phyloP scores from a whole-genome alignment of 2,888 invertebrate genomes.

The Xiphydria camelus region DNA sequence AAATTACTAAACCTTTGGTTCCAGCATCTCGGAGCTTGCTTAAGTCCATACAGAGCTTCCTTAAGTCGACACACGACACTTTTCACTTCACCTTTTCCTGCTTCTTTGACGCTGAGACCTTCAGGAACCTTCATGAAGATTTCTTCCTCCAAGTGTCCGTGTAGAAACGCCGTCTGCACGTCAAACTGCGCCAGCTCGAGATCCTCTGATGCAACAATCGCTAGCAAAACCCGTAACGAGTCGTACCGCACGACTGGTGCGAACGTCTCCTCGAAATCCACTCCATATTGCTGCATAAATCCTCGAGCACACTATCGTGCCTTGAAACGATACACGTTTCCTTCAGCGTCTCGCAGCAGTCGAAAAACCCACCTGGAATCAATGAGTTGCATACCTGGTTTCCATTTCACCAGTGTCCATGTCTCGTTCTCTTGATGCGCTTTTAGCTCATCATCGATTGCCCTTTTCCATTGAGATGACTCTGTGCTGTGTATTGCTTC shows the following conservation, averaged over 20 bases:
- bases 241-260: slow-evolving; percentile 2
- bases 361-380: background rate
- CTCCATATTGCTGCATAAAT: background rate
- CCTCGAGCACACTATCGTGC: slow-evolving; percentile 7
- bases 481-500: slow-evolving; percentile 5
- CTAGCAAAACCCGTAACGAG: background rate
- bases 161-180: slow-evolving; percentile 5
- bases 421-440: slow-evolving; percentile 8
- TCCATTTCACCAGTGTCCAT: background rate
- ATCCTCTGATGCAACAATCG: background rate
- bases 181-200: slow-evolving; percentile 7
- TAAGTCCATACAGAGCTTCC: background rate
- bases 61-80: background rate
- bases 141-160: background rate
- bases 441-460: slow-evolving; percentile 8
- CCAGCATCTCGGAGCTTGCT: slow-evolving; percentile 4
- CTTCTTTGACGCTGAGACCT: background rate
- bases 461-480: background rate
- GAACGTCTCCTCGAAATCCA: background rate
- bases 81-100: background rate
- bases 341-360: background rate
- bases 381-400: background rate
- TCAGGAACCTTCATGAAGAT: slow-evolving; percentile 3
- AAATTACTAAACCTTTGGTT: background rate
- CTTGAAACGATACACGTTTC: background rate